phyloP scores from a whole-genome alignment of 1,140 invertebrate species.

The Nymphalis io region DNA sequence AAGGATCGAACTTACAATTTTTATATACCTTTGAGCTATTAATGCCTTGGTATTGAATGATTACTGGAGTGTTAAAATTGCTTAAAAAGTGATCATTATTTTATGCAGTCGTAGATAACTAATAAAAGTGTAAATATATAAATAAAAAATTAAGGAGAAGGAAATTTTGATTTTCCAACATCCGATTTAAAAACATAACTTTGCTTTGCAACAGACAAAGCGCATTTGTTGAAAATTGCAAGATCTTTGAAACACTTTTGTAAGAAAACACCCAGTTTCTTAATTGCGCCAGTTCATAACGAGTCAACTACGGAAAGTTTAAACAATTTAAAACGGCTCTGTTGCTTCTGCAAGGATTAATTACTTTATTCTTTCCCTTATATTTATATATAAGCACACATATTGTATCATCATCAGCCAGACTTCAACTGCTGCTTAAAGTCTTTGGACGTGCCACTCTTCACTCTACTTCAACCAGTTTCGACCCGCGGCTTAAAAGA shows the following conservation, averaged over 20 bases:
- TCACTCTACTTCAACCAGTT: too few relatives aligned
- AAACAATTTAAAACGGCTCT: conserved; percentile 13
- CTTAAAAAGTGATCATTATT: too few relatives aligned
- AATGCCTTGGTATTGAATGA: too few relatives aligned
- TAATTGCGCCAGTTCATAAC: conserved; percentile 24
- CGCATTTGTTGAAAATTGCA: conserved; percentile 10
- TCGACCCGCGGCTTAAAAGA: too few relatives aligned
- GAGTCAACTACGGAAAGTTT: conserved; percentile 19
- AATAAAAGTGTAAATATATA: neutral
- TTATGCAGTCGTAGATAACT: too few relatives aligned
- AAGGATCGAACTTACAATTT: too few relatives aligned
- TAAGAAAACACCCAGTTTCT: conserved; percentile 20
- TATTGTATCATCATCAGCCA: too few relatives aligned
- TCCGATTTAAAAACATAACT: neutral
- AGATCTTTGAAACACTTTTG: conserved; percentile 20
- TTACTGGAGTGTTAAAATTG: too few relatives aligned
- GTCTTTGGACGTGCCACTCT: too few relatives aligned
- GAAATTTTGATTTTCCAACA: neutral
- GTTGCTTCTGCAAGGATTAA: neutral
- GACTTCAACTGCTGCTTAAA: too few relatives aligned
- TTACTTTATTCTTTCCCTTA: conserved; percentile 5
- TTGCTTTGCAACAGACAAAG: neutral
- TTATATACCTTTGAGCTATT: too few relatives aligned
- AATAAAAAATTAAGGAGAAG: neutral
- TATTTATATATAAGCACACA: neutral